phyloP scores from a whole-genome alignment of 2,888 invertebrate species.

The Andrena camellia region DNA sequence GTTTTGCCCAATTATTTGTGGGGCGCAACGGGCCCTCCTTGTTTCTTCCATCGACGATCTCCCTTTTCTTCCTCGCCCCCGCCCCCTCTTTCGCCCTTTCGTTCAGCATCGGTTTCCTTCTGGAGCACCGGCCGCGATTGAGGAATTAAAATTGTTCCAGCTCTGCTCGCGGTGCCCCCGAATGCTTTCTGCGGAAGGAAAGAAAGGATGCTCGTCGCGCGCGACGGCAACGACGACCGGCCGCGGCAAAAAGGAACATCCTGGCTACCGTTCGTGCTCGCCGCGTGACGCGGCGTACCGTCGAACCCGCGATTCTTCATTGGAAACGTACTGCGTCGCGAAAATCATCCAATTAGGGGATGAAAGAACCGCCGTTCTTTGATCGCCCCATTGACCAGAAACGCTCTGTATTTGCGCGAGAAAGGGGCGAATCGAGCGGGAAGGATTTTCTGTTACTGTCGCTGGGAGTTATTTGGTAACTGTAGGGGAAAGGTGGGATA shows the following conservation, averaged over 20 bases:
- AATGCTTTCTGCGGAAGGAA: conserved; percentile 60
- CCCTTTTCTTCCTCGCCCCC: conserved; percentile 25
- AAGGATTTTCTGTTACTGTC: background rate
- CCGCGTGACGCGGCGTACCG: conserved; percentile 33
- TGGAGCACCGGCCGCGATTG: conserved; percentile 72
- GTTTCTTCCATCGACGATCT: conserved; percentile 18
- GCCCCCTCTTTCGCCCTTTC: background rate
- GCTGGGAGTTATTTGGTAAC: background rate
- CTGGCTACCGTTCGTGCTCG: conserved; percentile 14
- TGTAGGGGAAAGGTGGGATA: too few species aligned
- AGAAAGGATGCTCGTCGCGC: conserved; percentile 43
- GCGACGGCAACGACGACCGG: conserved; percentile 13
- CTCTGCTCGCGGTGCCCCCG: conserved; percentile 60
- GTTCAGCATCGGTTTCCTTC: conserved; percentile 38
- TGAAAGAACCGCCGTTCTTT: conserved; percentile 50
- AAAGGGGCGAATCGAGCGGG: conserved; percentile 1
- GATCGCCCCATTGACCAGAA: conserved; percentile 52
- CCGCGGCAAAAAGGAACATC: conserved; percentile 4
- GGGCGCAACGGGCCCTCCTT: conserved; percentile 55
- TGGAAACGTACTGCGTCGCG: conserved; percentile 29
- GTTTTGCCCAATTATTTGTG: conserved; percentile 80
- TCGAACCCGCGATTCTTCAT: conserved; percentile 38
- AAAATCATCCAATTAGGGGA: conserved; percentile 66
- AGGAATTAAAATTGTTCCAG: conserved; percentile 81
- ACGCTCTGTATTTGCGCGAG: conserved; percentile 36